Percentiles rank a stretch among this genome's conserved stretches.
Conservation (phyloP, 2,113 vertebrate genomes). For the Ciconia maguari region DNA sequence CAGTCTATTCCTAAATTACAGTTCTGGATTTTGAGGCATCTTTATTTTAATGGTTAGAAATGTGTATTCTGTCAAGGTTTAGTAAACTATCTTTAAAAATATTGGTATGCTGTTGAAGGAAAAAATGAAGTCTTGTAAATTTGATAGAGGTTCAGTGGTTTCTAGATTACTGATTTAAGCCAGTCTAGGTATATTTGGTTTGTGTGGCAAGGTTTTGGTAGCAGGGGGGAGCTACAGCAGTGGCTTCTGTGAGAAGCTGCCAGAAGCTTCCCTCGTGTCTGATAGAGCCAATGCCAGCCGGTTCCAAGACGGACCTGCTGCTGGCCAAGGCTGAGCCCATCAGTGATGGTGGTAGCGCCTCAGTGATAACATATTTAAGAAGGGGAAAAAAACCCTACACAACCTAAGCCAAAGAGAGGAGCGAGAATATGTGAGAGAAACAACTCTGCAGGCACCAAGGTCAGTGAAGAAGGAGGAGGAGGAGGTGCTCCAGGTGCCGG, state of each 20-base stretch:
- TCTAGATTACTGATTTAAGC: background rate
- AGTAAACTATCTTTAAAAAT: background rate
- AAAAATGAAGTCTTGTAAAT: background rate
- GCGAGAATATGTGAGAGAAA: background rate
- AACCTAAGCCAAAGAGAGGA: background rate
- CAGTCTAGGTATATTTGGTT: background rate
- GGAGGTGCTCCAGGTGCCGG: background rate
- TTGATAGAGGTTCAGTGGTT: background rate
- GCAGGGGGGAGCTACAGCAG: background rate
- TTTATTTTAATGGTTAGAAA: background rate
- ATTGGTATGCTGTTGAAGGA: background rate
- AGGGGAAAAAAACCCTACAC: background rate
- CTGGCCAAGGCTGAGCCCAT: background rate
- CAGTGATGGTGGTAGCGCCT: fast-evolving
- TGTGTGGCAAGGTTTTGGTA: background rate
- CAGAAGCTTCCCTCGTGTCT: background rate
- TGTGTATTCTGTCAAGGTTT: background rate
- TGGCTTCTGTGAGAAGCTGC: background rate
- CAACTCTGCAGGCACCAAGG: background rate
- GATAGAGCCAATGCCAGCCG: background rate
- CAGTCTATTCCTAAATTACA: background rate
- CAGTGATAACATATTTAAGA: background rate
- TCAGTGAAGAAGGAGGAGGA: background rate
- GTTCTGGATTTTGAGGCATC: background rate
- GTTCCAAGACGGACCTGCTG: background rate